Evolutionary conservation across 2,888 invertebrate species (phyloP), one percentile per base, ranked within the genome.

Genomic region (Neocrepidodera transversa): DNA sequence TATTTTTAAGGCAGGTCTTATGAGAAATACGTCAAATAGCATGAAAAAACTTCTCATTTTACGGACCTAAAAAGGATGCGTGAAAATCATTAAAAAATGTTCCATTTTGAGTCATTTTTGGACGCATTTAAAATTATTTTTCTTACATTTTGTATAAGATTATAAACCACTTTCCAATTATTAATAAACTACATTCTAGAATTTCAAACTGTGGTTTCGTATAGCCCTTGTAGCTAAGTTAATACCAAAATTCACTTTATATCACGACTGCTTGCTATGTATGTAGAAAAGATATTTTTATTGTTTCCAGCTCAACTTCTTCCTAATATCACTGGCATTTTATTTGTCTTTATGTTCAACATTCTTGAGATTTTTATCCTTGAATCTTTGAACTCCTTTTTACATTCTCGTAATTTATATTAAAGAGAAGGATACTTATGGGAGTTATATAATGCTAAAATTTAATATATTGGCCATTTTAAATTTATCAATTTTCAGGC

Each of bases 241-340:
- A 23, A 23, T 23, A 28, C 28, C 3, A 17, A 40, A 26, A 40
- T 38, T 28, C 40, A 40, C 28, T 38, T 35, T 51, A 52, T 52
- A 13, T 32, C 30, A 42, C 26, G 52, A 32, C 23, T 36, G 45
- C 43, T 13, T 6, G 35, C 36, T 42, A 20, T 26, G 52, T 42
- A 52, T 42, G 52, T 42, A 30, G 32, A 42, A 42, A 32, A 52
- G 43, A 52, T 52, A 52, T 43, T 52, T 52, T 52, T 32, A 52
- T 52, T 52, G 32, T 32, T 52, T 43, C 30, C 16, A 16, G 42
- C 42, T 52, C 35, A 52, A 52, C 43, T 42, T 52, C 52, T 52
- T 52, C 30, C 43, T 52, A 42, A 52, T 52, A 52, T 52, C 18
- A 49, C 32, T 18, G 49, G 49, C 18, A 49, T 49, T 49, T 49